These are phyloP conservation scores for Blennius ocellaris DNA, from an alignment of 2,113 vertebrate species.

Conservation along the genomic window DNA sequence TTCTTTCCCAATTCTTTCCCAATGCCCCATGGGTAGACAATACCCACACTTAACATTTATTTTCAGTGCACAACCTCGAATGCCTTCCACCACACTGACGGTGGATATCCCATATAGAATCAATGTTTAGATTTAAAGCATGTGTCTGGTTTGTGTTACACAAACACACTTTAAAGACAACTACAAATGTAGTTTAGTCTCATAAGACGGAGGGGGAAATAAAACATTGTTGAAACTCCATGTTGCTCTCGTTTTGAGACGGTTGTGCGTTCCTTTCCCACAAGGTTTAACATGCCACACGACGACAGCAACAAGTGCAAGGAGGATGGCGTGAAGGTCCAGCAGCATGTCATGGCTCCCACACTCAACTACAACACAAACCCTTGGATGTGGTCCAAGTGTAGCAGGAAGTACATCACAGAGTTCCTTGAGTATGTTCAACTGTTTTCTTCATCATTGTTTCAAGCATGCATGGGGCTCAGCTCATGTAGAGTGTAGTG, in stretches of 20 bases:
- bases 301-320: constrained; percentile 98
- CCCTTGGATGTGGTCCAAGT: constrained; percentile 99
- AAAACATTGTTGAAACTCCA: too few relatives aligned
- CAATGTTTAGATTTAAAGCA: constrained; percentile 21
- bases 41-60: constrained; percentile 20
- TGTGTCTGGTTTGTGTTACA: background rate
- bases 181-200: too few relatives aligned
- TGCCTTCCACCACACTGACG: constrained; percentile 16
- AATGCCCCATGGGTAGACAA: constrained; percentile 16
- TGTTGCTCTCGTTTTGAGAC: background rate
- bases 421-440: constrained; percentile 97
- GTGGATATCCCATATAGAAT: background rate
- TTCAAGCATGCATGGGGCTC: constrained; percentile 23
- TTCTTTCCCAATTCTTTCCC: constrained; percentile 40
- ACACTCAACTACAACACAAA: constrained; percentile 97
- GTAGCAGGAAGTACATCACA: constrained; percentile 98
- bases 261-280: constrained; percentile 16
- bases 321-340: constrained; percentile 94
- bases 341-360: constrained; percentile 97
- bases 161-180: too few relatives aligned
- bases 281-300: constrained; percentile 99
- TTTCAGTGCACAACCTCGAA: constrained; percentile 19
- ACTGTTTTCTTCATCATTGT: constrained; percentile 25
- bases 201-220: too few relatives aligned
- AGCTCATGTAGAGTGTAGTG: constrained; percentile 3